Base-by-base conservation (phyloP, 2,888 invertebrate genomes). In the Apamea crenata region DNA sequence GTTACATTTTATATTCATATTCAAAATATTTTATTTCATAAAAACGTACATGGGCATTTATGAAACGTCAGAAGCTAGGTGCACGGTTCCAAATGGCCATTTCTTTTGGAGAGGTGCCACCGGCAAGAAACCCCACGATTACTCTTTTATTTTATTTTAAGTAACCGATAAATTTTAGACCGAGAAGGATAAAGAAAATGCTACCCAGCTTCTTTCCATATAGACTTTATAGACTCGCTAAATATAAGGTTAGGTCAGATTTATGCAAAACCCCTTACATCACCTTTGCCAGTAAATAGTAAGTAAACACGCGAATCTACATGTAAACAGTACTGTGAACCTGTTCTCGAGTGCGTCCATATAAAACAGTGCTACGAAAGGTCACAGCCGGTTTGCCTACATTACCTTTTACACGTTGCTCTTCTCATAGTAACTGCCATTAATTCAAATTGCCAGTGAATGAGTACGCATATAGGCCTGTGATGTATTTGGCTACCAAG, bases 321-420 rank as follows among this genome's bases (percentile, higher is more conserved):
- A 76, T 77, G 78, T 76, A 76, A 74, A 78, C 77, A 80, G 25
- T 71, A 36, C 70, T 40, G 16, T 53, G 68, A 68, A 87, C 87
- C 75, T 80, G 84, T 87, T 87, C 65, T 25, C 10, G 2, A 72
- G 16, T 44, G 21, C 47, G 44, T 53, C 84, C 79, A 83, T 87
- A 87, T 69, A 69, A 25, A 74, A 74, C 72, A 59, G 36, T 16
- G n/a, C 67, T 1, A 40, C 21, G 78, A 85, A 87, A 85, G 85
- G 87, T 85, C 84, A 14, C 40, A 56, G 71, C 61, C 25, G 12
- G 77, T 80, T 50, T 61, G 47, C 87, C 53, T 75, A 77, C 47
- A 69, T 75, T 36, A 50, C 74, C 75, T 74, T 76, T 53, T 74
- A 74, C 68, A 69, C 63, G 36, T 25, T 68, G 53, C 74, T 77